Evolutionary conservation across 1,140 invertebrate genomes (phyloP).

Genomic region (Dolichoris vasculosae): DNA sequence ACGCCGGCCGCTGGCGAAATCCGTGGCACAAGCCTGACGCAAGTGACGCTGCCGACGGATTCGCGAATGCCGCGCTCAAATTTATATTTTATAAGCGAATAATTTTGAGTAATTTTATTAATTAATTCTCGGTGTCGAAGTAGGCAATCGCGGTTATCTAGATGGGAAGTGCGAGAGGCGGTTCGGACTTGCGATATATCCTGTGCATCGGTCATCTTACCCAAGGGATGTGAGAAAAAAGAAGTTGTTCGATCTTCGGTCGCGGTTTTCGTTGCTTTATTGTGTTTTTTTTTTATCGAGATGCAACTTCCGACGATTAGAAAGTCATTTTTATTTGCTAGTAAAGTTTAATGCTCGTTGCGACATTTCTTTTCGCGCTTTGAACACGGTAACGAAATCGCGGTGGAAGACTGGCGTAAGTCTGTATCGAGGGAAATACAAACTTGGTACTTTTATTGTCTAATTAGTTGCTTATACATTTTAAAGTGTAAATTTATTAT

Average conservation of each 20-base stretch:
- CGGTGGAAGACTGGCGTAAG: too few species aligned
- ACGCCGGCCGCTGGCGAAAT: constrained; percentile 23
- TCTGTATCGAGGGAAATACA: neutral
- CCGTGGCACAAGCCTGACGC: neutral
- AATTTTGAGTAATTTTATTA: constrained; percentile 40
- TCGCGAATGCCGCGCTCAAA: neutral
- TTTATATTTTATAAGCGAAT: neutral
- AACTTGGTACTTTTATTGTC: neutral
- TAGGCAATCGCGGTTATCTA: neutral
- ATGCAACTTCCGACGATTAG: constrained; percentile 32
- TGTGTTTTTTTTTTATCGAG: neutral
- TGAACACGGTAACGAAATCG: neutral
- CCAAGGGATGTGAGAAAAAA: constrained; percentile 35
- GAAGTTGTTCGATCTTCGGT: neutral
- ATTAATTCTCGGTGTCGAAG: constrained; percentile 9
- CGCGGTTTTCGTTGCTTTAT: neutral
- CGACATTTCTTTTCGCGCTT: constrained; percentile 13
- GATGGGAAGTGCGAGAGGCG: constrained; percentile 10
- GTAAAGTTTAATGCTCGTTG: neutral
- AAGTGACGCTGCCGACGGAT: neutral
- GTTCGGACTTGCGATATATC: constrained; percentile 2
- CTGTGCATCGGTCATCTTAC: neutral
- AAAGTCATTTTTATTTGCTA: constrained; percentile 26
- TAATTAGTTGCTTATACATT: neutral
- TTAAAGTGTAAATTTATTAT: neutral